A percentile compares a stretch with the other conserved stretches of the same genome.
These are phyloP conservation scores for Myanophis thanlyinensis DNA, from an alignment of 2,113 vertebrate genomes.

Conservation along the genomic window DNA sequence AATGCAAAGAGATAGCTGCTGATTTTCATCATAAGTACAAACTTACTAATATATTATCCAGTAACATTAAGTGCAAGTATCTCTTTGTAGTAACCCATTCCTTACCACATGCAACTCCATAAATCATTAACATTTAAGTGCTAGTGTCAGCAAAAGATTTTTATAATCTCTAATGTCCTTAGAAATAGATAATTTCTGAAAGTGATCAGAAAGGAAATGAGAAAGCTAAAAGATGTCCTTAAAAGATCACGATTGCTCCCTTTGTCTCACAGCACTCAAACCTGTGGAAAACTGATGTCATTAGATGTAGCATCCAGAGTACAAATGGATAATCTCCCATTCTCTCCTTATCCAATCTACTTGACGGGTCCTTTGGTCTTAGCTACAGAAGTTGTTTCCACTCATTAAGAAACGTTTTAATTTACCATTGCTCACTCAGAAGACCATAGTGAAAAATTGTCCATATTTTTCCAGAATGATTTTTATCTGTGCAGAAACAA, in stretches of 20 bases:
- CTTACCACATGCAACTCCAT: not conserved
- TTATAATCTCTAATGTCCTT: not conserved
- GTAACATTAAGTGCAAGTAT: not conserved
- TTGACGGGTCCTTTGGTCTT: not conserved
- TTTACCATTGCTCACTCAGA: not conserved
- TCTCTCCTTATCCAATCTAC: not conserved
- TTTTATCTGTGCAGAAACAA: not conserved
- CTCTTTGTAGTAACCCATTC: not conserved
- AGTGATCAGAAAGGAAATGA: not conserved
- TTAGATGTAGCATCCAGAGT: not conserved
- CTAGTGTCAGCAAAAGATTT: not conserved
- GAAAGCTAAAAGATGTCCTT: not conserved
- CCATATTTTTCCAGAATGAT: not conserved
- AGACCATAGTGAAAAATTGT: not conserved
- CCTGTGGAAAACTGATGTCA: not conserved
- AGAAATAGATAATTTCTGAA: not conserved
- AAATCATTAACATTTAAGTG: not conserved
- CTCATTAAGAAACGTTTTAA: not conserved
- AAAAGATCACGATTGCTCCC: not conserved
- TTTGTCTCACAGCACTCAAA: not conserved
- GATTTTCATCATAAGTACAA: not conserved
- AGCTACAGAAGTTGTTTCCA: not conserved
- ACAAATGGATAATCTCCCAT: not conserved
- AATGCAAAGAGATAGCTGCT: not conserved
- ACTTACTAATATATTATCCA: not conserved